These are phyloP conservation scores for Podarcis lilfordi DNA, from an alignment of 2,797 vertebrate genomes.

Conservation along the genomic window DNA sequence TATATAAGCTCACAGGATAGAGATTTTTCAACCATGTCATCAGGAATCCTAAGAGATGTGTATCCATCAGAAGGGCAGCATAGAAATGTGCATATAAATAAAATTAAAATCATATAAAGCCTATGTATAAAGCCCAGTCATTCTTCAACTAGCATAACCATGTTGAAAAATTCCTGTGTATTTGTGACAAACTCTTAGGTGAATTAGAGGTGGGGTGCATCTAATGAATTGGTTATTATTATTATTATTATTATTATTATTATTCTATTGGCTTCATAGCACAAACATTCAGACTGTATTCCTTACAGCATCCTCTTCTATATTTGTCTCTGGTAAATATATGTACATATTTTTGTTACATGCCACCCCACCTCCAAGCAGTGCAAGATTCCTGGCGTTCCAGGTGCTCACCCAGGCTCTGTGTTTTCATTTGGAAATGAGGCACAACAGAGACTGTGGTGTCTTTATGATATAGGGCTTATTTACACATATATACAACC, in stretches of 20 bases:
- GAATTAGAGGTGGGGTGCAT: background rate
- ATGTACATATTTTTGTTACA: background rate
- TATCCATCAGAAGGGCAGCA: no score
- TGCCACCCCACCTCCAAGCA: no score
- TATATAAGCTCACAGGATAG: no score
- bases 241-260: background rate
- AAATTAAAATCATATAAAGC: background rate
- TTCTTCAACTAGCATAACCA: background rate
- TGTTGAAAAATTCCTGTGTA: background rate
- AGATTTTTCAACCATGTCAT: no score
- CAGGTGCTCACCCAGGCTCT: no score
- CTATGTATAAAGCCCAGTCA: background rate
- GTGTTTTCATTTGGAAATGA: no score
- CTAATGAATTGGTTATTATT: background rate
- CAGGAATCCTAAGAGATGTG: no score
- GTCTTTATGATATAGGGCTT: no score
- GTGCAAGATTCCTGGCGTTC: no score
- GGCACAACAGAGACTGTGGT: no score
- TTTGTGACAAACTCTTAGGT: background rate
- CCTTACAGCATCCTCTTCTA: background rate
- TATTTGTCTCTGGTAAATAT: constrained; percentile 33
- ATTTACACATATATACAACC: no score
- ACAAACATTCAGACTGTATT: background rate
- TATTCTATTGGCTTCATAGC: background rate
- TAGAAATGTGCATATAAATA: background rate